Base-by-base conservation (phyloP, 2,113 vertebrate species). In the Sterrhoptilus dennistouni region DNA sequence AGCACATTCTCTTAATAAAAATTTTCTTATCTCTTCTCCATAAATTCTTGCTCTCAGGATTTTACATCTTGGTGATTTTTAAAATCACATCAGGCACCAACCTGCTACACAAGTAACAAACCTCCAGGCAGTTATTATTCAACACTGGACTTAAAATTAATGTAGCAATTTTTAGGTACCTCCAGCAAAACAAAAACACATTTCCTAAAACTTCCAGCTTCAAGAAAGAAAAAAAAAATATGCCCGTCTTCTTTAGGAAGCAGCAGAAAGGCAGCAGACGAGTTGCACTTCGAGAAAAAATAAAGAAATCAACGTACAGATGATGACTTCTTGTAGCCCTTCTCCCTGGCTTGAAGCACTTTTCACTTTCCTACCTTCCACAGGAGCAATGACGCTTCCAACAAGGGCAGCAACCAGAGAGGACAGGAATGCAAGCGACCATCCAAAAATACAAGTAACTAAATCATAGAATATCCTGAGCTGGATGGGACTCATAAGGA, bases 41-140 rank as follows among this genome's bases (percentile, higher is more conserved):
- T 89, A 81, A 95, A 86, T 83, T 83, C 45, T 87, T 87, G 29
- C 94, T 96, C 75, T 86, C 47, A 18, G 80, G 70, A 53, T 38
- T 96, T 96, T 88, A 38, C 4, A 0, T 66, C n/a, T 68, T 86
- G 82, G 84, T 81, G 93, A 92, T 94, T 89, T 96, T 91, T 36
- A 91, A 96, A 95, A 96, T 61, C 86, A 71, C 56, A 92, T 83
- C 86, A 91, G 78, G 53, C 59, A 89, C 50, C 77, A 71, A 79
- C 38, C 59, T 83, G 44, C n/a, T 80, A 53, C 70, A 86, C 44
- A 93, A 95, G 69, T 33, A 74, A 65, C 80, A 95, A 92, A 84
- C 86, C 93, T 93, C 57, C 60, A 92, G 93, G 96, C 88, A 89
- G 57, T 92, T 90, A 93, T 91, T 94, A 92, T 93, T 89, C 94